phyloP scores from a whole-genome alignment of 2,888 invertebrate genomes.

The Hypsopygia costalis region DNA sequence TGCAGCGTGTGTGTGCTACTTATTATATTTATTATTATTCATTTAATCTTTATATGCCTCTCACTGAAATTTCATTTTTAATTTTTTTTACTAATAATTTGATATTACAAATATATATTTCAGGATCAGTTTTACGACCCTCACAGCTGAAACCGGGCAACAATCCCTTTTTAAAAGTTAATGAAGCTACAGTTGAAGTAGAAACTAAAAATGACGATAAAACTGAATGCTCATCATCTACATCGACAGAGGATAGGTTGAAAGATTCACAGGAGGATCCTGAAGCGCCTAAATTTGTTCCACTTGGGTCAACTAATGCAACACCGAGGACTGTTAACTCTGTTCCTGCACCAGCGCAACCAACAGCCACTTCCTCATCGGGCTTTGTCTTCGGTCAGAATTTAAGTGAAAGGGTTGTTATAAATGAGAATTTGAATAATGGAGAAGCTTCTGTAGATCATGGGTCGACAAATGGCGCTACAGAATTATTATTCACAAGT shows the following conservation, averaged over 20 bases:
- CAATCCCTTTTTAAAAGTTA: constrained; percentile 62
- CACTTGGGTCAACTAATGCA: constrained; percentile 56
- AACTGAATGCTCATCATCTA: constrained; percentile 18
- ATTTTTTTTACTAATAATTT: no score
- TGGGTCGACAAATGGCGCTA: constrained; percentile 79
- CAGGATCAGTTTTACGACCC: constrained; percentile 68
- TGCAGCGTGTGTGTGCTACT: no score
- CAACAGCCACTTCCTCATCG: constrained; percentile 64
- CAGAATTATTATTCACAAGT: constrained; percentile 87
- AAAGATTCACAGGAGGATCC: constrained; percentile 45
- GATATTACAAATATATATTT: constrained; percentile 15
- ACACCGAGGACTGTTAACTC: constrained; percentile 63
- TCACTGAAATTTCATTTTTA: no score
- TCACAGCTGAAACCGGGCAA: constrained; percentile 60
- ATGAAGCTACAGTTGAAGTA: constrained; percentile 29
- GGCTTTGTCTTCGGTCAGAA: constrained; percentile 96
- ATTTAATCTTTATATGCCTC: not conserved
- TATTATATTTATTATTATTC: no score
- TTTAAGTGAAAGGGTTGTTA: constrained; percentile 90
- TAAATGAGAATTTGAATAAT: constrained; percentile 78
- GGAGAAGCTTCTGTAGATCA: constrained; percentile 63
- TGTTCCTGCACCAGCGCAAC: constrained; percentile 66
- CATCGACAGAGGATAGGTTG: constrained; percentile 39
- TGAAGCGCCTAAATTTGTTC: constrained; percentile 71
- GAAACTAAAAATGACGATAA: constrained; percentile 34